A percentile compares a stretch with the other conserved stretches of the same genome.
Evolutionary conservation across 1,140 invertebrate genomes (phyloP).

Genomic region (Aleiodes sp.): DNA sequence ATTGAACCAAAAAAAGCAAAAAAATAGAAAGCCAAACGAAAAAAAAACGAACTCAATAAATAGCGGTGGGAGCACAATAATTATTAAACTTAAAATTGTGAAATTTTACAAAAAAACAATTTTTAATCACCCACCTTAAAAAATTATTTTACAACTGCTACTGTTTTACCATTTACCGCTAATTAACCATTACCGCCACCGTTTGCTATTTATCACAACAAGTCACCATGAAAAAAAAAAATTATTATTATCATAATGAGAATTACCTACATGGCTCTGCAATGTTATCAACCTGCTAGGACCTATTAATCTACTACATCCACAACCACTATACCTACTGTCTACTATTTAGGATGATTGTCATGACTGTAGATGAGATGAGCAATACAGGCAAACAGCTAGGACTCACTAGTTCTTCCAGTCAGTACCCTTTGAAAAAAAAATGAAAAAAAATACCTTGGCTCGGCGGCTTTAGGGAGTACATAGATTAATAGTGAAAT

Average conservation of each 20-base stretch:
- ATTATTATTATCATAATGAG: constrained; percentile 39
- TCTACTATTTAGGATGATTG: constrained; percentile 65
- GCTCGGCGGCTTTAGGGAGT: constrained; percentile 65
- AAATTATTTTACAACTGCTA: too few relatives aligned
- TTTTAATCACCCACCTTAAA: constrained; percentile 31
- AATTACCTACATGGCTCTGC: constrained; percentile 24
- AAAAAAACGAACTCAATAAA: constrained; percentile 1
- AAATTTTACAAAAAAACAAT: background rate
- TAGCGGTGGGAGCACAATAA: constrained; percentile 35
- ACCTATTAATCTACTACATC: constrained; percentile 57
- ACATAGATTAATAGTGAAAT: constrained; percentile 58
- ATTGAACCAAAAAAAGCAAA: constrained; percentile 35
- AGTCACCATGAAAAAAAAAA: background rate
- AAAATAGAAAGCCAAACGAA: background rate
- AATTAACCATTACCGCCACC: constrained; percentile 29
- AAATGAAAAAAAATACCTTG: too few relatives aligned
- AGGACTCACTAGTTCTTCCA: constrained; percentile 66
- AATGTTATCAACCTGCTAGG: constrained; percentile 54
- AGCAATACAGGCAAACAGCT: constrained; percentile 65
- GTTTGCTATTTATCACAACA: background rate
- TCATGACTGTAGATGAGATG: constrained; percentile 66
- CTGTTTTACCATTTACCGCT: constrained; percentile 33
- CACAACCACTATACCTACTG: constrained; percentile 60
- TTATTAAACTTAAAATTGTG: constrained; percentile 18
- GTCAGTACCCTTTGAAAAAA: constrained; percentile 65